Evolutionary conservation across 2,888 invertebrate genomes (phyloP).

Genomic region (Nysson spinosus): DNA sequence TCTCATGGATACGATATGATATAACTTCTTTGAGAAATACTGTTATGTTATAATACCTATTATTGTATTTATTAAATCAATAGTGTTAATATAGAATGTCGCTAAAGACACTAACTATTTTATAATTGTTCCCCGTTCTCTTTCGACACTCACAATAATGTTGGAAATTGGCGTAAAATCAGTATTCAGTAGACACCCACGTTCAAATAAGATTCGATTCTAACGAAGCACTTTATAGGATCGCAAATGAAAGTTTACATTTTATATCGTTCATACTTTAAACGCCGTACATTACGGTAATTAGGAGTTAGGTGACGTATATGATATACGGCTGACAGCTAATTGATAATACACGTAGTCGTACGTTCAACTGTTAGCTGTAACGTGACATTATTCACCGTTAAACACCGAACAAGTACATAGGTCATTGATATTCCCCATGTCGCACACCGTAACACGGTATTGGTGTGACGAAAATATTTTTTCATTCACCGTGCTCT

Average conservation of each 20-base stretch:
- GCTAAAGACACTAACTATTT: too few relatives aligned
- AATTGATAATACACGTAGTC: conserved; percentile 41
- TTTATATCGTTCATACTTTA: neutral
- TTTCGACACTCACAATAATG: too few relatives aligned
- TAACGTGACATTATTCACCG: conserved; percentile 18
- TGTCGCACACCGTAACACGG: neutral
- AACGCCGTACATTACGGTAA: conserved; percentile 12
- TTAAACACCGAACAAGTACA: conserved; percentile 30
- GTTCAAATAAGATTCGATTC: too few relatives aligned
- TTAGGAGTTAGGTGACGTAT: conserved; percentile 15
- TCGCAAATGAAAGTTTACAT: conserved; percentile 1
- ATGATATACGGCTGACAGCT: conserved; percentile 32
- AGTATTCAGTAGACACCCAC: too few relatives aligned
- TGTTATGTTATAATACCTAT: too few relatives aligned
- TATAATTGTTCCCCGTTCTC: too few relatives aligned
- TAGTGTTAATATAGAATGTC: too few relatives aligned
- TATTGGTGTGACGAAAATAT: neutral
- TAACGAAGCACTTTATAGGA: too few relatives aligned
- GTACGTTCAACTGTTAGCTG: conserved; percentile 32
- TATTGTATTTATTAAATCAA: too few relatives aligned
- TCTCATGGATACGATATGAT: too few relatives aligned
- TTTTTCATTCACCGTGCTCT: neutral
- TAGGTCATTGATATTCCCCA: conserved; percentile 22
- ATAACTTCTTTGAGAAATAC: too few relatives aligned
- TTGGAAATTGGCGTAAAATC: too few relatives aligned